Evolutionary conservation across 2,888 invertebrate species (phyloP).

Genomic region (Deroplatys truncata): DNA sequence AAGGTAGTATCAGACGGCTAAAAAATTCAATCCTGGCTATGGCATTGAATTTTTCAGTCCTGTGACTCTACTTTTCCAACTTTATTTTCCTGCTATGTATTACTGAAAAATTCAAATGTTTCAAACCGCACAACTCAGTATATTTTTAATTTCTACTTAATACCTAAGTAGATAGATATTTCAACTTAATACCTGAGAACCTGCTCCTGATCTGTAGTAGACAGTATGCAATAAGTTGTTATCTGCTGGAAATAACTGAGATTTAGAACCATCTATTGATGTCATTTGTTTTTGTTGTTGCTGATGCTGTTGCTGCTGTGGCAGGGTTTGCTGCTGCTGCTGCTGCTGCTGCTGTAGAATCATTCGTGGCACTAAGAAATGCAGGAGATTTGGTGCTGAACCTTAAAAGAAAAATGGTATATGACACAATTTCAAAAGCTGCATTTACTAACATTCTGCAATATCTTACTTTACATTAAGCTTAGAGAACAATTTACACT

Average conservation of each 20-base stretch:
- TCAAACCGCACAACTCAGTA: too few species aligned
- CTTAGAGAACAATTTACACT: too few species aligned
- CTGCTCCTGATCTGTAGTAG: not conserved
- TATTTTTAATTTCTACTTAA: too few species aligned
- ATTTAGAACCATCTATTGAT: not conserved
- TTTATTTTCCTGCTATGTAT: too few species aligned
- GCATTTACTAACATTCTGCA: not conserved
- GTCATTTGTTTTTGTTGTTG: not conserved
- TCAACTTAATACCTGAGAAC: not conserved
- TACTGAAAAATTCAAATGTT: too few species aligned
- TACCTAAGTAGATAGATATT: too few species aligned
- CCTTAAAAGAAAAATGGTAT: constrained; percentile 3
- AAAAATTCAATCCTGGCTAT: too few species aligned
- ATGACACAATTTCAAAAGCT: not conserved
- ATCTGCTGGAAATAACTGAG: not conserved
- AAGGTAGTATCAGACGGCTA: too few species aligned
- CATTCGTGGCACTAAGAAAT: constrained; percentile 23
- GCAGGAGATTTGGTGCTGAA: constrained; percentile 24
- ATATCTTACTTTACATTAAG: too few species aligned
- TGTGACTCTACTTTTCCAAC: too few species aligned
- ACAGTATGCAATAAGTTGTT: not conserved
- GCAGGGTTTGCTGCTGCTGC: too few species aligned
- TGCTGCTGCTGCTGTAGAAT: constrained; percentile 8
- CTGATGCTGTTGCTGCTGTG: not conserved
- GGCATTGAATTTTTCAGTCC: too few species aligned